These are phyloP conservation scores for Synanthedon formicaeformis DNA, from an alignment of 2,888 invertebrate species.

Conservation along the genomic window DNA sequence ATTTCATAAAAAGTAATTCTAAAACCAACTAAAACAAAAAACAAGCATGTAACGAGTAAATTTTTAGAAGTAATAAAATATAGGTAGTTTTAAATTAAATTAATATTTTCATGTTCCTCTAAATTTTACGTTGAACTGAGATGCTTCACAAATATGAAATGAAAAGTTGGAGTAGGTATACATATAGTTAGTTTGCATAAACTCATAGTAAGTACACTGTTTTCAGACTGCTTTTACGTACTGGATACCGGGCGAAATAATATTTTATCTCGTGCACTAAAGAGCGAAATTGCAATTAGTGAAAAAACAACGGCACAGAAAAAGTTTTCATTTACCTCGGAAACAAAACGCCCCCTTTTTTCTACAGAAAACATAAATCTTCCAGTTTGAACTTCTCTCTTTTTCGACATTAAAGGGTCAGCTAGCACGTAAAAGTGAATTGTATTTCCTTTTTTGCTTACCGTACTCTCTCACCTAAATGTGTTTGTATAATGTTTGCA, in stretches of 20 bases:
- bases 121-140: too few relatives aligned
- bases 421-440: conserved; percentile 36
- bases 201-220: too few relatives aligned
- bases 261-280: neutral
- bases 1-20: too few relatives aligned
- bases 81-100: too few relatives aligned
- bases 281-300: conserved; percentile 27
- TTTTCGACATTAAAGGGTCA: conserved; percentile 34
- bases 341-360: conserved; percentile 31
- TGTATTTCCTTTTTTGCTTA: conserved; percentile 19
- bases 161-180: too few relatives aligned
- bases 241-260: neutral
- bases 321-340: conserved; percentile 29
- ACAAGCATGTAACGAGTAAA: too few relatives aligned
- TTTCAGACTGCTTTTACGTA: too few relatives aligned
- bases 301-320: conserved; percentile 16
- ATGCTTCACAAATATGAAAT: too few relatives aligned
- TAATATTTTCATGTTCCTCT: too few relatives aligned
- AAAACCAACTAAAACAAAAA: too few relatives aligned
- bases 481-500: neutral
- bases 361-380: conserved; percentile 40
- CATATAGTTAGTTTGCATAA: too few relatives aligned
- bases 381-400: conserved; percentile 25
- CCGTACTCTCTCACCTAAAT: conserved; percentile 6
- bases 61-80: too few relatives aligned